Evolutionary conservation across 2,113 vertebrate species (phyloP), one percentile per base, ranked within the genome.

Genomic region (Phaethon lepturus): DNA sequence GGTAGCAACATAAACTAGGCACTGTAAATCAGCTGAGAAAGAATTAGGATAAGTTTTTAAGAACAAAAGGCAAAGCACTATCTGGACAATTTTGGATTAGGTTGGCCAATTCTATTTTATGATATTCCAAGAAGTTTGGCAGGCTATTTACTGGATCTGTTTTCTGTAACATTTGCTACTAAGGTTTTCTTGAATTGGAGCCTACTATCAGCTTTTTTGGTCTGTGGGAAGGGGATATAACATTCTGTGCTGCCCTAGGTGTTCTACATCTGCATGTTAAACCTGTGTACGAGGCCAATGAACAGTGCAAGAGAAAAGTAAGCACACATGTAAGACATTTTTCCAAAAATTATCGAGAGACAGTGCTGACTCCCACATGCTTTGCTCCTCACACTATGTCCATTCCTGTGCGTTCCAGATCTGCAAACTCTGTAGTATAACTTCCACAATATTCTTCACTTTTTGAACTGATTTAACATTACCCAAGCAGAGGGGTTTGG

Each of bases 121-220:
- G 8, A 53, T 80, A 92, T 67, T 89, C 59, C 38, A n/a, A 84
- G 67, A 79, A 92, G 20, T 40, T 8, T 95, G 77, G 76, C 47
- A 94, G 66, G 22, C n/a, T 84, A 64, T 88, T 87, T 74, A 42
- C 42, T 91, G 19, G 58, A 89, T 95, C 82, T 95, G 49, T 55
- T 95, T 86, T 85, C 67, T 95, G 18, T 78, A 94, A 60, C 53
- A 73, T 45, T 6, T 88, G 50, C 79, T 75, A 78, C 84, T 75
- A 60, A 93, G 86, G 29, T 28, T 68, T 89, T 78, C 24, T 92
- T 94, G 72, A 93, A 64, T 31, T 72, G 44, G 20, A 95, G 29
- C 42, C 55, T 67, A 56, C 0, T 0, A 42, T n/a, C 42, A 66
- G 19, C 10, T 60, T 72, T 86, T 56, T 6, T 40, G 24, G 18